Percentiles rank a stretch among this genome's conserved stretches.
Conservation (phyloP, 2,888 invertebrate genomes). For the Muschampia plurimacula region DNA sequence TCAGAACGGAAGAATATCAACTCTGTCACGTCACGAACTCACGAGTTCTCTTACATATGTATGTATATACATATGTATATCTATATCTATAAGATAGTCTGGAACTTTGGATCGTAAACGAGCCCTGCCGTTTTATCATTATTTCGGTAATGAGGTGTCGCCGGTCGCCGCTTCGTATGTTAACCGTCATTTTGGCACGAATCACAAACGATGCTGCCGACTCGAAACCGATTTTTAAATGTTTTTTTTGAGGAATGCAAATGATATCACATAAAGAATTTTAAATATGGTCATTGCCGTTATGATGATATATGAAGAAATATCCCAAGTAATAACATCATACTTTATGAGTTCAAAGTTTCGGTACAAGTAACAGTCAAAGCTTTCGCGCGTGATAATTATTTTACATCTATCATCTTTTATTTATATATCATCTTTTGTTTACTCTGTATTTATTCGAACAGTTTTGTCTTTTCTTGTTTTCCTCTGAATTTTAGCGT, state of each 20-base stretch:
- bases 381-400: not conserved
- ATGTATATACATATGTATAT: not conserved
- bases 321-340: no score
- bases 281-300: not conserved
- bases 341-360: not conserved
- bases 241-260: not conserved
- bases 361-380: not conserved
- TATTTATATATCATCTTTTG: no score
- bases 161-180: not conserved
- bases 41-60: not conserved
- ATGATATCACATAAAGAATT: not conserved
- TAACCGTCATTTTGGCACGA: slow-evolving; percentile 17
- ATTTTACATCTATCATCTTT: no score
- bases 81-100: slow-evolving; percentile 8
- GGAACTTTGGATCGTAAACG: slow-evolving; percentile 1
- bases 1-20: not conserved
- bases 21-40: not conserved
- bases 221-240: not conserved
- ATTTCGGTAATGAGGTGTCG: slow-evolving; percentile 23
- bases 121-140: slow-evolving; percentile 23
- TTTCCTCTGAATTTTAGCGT: not conserved
- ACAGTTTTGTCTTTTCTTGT: not conserved
- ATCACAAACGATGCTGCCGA: not conserved
- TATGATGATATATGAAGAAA: no score
- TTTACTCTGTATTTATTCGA: not conserved